Conservation (phyloP, 2,888 invertebrate genomes). For the Pseudococcus longispinus region DNA sequence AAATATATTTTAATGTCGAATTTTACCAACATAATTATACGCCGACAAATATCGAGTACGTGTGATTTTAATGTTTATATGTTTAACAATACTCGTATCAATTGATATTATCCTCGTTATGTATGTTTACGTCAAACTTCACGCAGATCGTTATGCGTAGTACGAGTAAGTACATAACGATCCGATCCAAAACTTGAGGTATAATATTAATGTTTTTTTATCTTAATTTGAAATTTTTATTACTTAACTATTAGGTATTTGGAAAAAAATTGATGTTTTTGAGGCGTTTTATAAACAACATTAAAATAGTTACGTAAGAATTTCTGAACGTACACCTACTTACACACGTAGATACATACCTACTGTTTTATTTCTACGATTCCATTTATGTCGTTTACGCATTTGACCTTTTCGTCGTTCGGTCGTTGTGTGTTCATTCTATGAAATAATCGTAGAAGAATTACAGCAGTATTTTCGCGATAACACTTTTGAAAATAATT, state of each 20-base stretch:
- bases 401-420: background rate
- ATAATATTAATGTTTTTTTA: background rate
- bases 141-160: background rate
- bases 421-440: background rate
- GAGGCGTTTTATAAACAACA: background rate
- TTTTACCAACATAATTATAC: background rate
- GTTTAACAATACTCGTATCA: constrained; percentile 1
- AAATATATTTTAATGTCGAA: background rate
- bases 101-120: background rate
- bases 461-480: background rate
- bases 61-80: background rate
- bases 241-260: background rate
- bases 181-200: background rate
- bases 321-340: background rate
- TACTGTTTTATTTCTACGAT: background rate
- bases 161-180: background rate
- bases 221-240: background rate
- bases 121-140: background rate
- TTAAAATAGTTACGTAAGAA: background rate
- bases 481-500: background rate
- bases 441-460: background rate
- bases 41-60: background rate
- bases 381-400: background rate
- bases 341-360: too few relatives aligned
- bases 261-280: background rate